Evolutionary conservation across 2,888 invertebrate species (phyloP).

Genomic region (Perizoma flavofasciatum): DNA sequence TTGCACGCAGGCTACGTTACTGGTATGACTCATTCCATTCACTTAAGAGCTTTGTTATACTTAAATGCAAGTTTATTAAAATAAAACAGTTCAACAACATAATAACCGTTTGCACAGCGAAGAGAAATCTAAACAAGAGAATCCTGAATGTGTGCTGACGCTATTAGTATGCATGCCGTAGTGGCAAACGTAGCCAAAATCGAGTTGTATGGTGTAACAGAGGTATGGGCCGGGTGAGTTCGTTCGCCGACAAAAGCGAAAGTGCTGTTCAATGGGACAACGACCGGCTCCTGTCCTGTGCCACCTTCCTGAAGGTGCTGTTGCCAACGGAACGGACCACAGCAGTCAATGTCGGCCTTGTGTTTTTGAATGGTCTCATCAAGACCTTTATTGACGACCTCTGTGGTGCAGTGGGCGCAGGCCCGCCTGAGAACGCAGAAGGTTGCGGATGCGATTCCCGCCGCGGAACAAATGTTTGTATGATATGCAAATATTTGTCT

Average conservation of each 20-base stretch:
- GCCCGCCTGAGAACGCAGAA: too few species aligned
- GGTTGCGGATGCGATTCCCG: too few species aligned
- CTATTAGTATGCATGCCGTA: conserved; percentile 74
- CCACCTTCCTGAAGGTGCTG: conserved; percentile 57
- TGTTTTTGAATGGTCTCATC: too few species aligned
- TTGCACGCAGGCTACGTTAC: too few species aligned
- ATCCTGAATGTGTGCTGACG: conserved; percentile 58
- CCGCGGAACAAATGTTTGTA: too few species aligned
- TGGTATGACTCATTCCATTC: conserved; percentile 8
- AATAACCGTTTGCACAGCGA: conserved; percentile 45
- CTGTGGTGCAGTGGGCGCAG: too few species aligned
- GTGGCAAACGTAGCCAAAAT: conserved; percentile 73
- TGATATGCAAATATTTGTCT: too few species aligned
- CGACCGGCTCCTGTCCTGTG: conserved; percentile 76
- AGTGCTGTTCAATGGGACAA: conserved; percentile 81
- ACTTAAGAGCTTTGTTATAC: conserved; percentile 20
- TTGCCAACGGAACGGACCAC: conserved; percentile 24
- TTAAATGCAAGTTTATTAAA: conserved; percentile 41
- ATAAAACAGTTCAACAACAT: conserved; percentile 47
- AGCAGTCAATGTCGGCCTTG: too few species aligned
- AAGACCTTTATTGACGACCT: too few species aligned
- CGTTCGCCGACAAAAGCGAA: conserved; percentile 83
- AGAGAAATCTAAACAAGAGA: conserved; percentile 76
- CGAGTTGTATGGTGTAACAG: conserved; percentile 71
- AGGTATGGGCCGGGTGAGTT: conserved; percentile 75